Conservation (phyloP, 2,797 vertebrate genomes). For the Hippoglossus hippoglossus region DNA sequence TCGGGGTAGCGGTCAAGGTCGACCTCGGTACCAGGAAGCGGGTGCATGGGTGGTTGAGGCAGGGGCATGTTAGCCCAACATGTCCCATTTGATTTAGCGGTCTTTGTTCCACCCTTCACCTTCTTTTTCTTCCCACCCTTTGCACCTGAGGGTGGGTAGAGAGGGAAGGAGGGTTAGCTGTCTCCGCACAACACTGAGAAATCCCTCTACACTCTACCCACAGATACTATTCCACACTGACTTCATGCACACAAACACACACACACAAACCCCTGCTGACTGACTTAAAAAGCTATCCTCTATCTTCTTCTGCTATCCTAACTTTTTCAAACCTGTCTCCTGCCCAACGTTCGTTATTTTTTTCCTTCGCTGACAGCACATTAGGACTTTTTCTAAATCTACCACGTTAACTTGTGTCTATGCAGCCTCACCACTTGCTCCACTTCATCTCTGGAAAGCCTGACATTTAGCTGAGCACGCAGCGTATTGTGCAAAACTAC, state of each 20-base stretch:
- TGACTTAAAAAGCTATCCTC: conserved; percentile 43
- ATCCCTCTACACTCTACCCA: not conserved
- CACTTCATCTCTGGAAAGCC: conserved; percentile 65
- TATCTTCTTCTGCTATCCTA: conserved; percentile 43
- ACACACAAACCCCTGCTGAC: not conserved
- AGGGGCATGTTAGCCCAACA: conserved; percentile 94
- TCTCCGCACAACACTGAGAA: conserved; percentile 20
- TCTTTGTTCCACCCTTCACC: conserved; percentile 90
- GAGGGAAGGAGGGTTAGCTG: conserved; percentile 17
- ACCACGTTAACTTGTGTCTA: conserved; percentile 51
- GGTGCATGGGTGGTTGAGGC: conserved; percentile 92
- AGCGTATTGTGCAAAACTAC: conserved; percentile 39
- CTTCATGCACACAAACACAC: conserved; percentile 15
- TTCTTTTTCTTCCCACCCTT: conserved; percentile 98
- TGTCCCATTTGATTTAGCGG: conserved; percentile 92
- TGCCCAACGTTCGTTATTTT: conserved; percentile 54
- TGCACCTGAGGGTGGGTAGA: conserved; percentile 82
- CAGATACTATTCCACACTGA: conserved; percentile 9
- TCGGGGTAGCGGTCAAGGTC: conserved; percentile 90
- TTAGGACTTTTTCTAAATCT: conserved; percentile 66
- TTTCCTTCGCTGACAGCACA: conserved; percentile 56
- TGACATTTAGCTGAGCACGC: conserved; percentile 72
- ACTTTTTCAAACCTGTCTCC: conserved; percentile 48
- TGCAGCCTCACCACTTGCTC: conserved; percentile 40
- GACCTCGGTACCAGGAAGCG: conserved; percentile 92